phyloP scores from a whole-genome alignment of 2,113 vertebrate species.

The Cebidichthys violaceus region DNA sequence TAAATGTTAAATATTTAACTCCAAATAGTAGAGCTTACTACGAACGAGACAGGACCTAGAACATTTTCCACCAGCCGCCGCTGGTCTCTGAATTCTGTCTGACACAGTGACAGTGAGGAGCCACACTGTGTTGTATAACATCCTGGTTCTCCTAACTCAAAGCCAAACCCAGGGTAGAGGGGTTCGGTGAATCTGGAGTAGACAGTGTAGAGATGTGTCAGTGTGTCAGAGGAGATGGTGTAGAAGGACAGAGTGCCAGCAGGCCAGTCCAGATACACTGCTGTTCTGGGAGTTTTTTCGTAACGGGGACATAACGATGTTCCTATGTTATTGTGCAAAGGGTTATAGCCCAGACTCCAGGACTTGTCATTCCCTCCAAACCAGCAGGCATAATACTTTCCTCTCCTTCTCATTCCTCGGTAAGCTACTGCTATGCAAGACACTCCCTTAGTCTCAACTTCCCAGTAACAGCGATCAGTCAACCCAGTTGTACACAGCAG shows the following conservation, averaged over 20 bases:
- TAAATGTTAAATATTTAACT: no score
- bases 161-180: neutral
- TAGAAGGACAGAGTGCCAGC: neutral
- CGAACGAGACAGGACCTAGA: no score
- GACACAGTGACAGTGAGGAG: no score
- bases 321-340: no score
- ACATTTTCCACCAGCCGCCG: no score
- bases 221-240: neutral
- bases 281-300: no score
- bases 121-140: no score
- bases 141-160: no score
- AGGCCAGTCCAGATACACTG: neutral
- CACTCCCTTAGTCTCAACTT: neutral
- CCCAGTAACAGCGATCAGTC: neutral
- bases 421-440: neutral
- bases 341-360: neutral
- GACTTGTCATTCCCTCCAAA: neutral
- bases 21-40: no score
- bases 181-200: neutral
- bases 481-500: neutral
- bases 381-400: rapidly evolving
- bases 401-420: neutral
- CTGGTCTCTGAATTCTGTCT: no score
- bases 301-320: rapidly evolving
- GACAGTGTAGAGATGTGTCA: no score